phyloP scores from a whole-genome alignment of 2,888 invertebrate genomes.

The Sarcophaga carnaria region DNA sequence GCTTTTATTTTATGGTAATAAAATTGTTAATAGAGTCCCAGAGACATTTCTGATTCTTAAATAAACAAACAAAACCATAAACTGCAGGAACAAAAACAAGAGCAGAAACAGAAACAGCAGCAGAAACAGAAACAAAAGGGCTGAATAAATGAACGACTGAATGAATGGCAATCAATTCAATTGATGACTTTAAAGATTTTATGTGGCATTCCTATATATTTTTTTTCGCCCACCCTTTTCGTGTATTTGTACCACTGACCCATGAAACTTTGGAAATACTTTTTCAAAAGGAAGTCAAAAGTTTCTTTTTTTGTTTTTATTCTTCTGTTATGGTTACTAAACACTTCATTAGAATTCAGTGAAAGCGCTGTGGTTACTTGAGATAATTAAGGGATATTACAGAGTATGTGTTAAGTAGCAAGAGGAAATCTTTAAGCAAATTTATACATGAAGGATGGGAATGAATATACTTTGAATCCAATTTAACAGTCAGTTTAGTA shows the following conservation, averaged over 20 bases:
- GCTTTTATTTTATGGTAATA: constrained; percentile 27
- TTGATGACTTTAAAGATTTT: constrained; percentile 47
- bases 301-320: no score
- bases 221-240: no score
- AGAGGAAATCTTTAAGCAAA: background rate
- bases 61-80: constrained; percentile 8
- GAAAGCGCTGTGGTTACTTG: background rate
- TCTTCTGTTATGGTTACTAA: no score
- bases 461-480: no score
- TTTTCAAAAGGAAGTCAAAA: background rate
- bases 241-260: constrained; percentile 14
- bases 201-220: background rate
- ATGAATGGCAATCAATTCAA: constrained; percentile 39
- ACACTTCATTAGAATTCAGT: background rate
- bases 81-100: background rate
- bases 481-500: no score
- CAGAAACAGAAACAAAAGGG: background rate
- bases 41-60: background rate
- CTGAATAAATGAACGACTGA: background rate
- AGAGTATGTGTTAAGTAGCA: background rate
- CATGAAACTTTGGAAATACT: constrained; percentile 1
- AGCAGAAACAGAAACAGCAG: background rate
- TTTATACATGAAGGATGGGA: no score
- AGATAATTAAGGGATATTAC: background rate
- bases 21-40: background rate